Conservation (phyloP, 1,140 invertebrate species). For the Microplitis demolitor region DNA sequence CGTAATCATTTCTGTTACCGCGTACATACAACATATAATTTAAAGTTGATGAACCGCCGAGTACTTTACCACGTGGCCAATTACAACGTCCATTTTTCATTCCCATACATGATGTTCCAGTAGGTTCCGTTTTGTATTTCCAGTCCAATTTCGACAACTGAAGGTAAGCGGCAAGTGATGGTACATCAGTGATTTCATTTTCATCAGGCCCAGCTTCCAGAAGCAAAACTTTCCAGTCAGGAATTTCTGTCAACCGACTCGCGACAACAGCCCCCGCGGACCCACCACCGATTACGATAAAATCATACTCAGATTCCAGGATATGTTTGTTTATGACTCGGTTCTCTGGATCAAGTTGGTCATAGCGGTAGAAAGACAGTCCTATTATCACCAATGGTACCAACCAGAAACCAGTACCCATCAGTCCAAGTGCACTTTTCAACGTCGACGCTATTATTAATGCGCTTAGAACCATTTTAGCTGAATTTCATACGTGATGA, state of each 20-base stretch:
- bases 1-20: slow-evolving; percentile 84
- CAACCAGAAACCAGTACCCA: slow-evolving; percentile 78
- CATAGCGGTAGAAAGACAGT: slow-evolving; percentile 81
- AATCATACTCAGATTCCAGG: slow-evolving; percentile 76
- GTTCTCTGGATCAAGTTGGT: slow-evolving; percentile 79
- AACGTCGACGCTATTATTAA: slow-evolving; percentile 75
- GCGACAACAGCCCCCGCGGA: slow-evolving; percentile 93
- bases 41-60: slow-evolving; percentile 88
- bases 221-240: slow-evolving; percentile 81
- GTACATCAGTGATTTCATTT: slow-evolving; percentile 88
- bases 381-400: slow-evolving; percentile 81
- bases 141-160: slow-evolving; percentile 89
- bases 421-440: slow-evolving; percentile 73
- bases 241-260: slow-evolving; percentile 82
- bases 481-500: slow-evolving; percentile 30
- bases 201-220: slow-evolving; percentile 93
- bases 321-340: slow-evolving; percentile 66
- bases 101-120: slow-evolving; percentile 78
- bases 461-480: slow-evolving; percentile 72
- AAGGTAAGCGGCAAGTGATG: slow-evolving; percentile 83
- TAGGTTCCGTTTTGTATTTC: slow-evolving; percentile 90
- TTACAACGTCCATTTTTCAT: slow-evolving; percentile 76
- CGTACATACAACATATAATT: slow-evolving; percentile 97
- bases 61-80: slow-evolving; percentile 83
- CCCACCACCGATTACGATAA: slow-evolving; percentile 87